Evolutionary conservation across 2,797 vertebrate genomes (phyloP).

Genomic region (Dendrocincla fuliginosa): DNA sequence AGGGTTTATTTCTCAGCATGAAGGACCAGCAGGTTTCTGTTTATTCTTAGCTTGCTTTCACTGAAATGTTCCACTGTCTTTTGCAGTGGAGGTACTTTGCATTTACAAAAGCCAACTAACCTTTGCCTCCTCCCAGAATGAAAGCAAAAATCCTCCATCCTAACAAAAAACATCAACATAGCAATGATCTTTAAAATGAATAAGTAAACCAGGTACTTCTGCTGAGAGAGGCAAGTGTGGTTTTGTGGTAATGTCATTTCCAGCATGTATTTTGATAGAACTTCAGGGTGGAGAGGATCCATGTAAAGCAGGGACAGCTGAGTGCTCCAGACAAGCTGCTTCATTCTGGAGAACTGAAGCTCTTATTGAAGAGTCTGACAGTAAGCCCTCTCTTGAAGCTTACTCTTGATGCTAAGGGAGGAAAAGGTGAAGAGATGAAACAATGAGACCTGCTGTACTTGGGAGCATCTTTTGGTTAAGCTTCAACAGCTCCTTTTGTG

Average conservation of each 20-base stretch:
- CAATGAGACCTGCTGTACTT: background rate
- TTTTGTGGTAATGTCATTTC: slow-evolving; percentile 13
- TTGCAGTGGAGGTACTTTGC: background rate
- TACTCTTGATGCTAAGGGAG: background rate
- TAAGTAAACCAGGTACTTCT: slow-evolving; percentile 4
- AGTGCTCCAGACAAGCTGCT: background rate
- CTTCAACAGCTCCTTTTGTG: slow-evolving; percentile 28
- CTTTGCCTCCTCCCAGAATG: slow-evolving; percentile 10
- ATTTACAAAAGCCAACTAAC: background rate
- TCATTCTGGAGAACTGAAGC: slow-evolving; percentile 5
- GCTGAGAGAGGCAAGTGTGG: background rate
- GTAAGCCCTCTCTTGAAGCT: background rate
- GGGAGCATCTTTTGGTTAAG: background rate
- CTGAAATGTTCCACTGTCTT: background rate
- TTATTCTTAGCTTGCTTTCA: background rate
- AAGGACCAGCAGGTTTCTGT: background rate
- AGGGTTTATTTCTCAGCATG: background rate
- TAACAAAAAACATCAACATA: background rate
- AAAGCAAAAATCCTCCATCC: background rate
- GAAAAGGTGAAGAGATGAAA: background rate
- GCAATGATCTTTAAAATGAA: background rate
- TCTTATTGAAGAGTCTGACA: background rate
- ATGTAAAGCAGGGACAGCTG: background rate
- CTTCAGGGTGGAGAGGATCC: background rate
- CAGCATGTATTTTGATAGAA: background rate